These are phyloP conservation scores for Scrobipalpa costella DNA, from an alignment of 2,888 invertebrate genomes.

Conservation along the genomic window DNA sequence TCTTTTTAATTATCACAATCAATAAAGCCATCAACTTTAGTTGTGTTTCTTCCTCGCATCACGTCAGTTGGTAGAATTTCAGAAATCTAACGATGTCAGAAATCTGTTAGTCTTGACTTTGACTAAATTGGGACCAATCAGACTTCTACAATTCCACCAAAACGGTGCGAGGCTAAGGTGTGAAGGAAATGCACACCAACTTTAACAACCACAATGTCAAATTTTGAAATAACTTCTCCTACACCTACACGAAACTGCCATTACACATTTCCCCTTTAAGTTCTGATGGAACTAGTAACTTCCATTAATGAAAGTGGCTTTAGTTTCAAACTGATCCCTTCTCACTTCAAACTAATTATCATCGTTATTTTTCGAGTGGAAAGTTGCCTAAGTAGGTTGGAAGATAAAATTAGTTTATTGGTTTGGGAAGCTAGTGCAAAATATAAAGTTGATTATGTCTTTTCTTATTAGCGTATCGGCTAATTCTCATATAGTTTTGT, in stretches of 20 bases:
- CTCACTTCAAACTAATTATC: slow-evolving; percentile 30
- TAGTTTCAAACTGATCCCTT: slow-evolving; percentile 11
- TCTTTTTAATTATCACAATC: too few species aligned
- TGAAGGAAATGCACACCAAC: not conserved
- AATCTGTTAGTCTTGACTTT: too few species aligned
- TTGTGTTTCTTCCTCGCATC: too few species aligned
- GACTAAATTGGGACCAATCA: not conserved
- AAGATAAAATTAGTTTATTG: slow-evolving; percentile 6
- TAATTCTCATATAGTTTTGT: too few species aligned
- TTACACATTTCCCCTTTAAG: not conserved
- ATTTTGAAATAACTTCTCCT: slow-evolving; percentile 1
- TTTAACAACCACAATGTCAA: not conserved
- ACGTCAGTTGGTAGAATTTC: too few species aligned
- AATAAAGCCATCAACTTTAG: too few species aligned
- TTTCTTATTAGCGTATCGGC: not conserved
- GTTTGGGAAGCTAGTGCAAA: not conserved
- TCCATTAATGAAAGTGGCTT: slow-evolving; percentile 39
- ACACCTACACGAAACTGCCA: not conserved
- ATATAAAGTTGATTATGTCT: not conserved
- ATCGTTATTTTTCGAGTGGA: slow-evolving; percentile 19
- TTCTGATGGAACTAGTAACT: slow-evolving; percentile 34
- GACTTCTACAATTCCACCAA: not conserved
- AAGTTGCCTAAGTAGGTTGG: not conserved
- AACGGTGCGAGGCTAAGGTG: not conserved
- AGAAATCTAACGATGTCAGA: too few species aligned